Percentiles rank a stretch among this genome's conserved stretches.
Conservation (phyloP, 2,888 invertebrate species). For the Ferdinandea cuprea region DNA sequence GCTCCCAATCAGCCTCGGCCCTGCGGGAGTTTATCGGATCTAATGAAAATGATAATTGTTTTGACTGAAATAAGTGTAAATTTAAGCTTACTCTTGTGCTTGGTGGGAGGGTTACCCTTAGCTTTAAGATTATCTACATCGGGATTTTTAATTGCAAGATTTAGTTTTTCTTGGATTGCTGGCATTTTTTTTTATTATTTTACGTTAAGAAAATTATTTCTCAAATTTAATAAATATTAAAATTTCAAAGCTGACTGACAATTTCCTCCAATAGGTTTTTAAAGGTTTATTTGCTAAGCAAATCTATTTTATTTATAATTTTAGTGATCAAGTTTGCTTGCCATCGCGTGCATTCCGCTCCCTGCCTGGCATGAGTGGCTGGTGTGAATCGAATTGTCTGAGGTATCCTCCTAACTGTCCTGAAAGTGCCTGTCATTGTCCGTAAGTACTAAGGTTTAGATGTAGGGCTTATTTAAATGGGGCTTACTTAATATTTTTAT, state of each 20-base stretch:
- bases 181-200: constrained; percentile 45
- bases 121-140: not conserved
- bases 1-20: constrained; percentile 72
- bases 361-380: constrained; percentile 90
- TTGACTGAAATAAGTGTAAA: not conserved
- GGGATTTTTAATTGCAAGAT: constrained; percentile 2
- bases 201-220: constrained; percentile 5
- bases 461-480: too few species aligned
- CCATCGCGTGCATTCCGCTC: constrained; percentile 86
- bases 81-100: constrained; percentile 12
- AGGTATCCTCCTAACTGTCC: constrained; percentile 95
- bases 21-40: constrained; percentile 13
- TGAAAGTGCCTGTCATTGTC: constrained; percentile 89
- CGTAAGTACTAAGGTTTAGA: constrained; percentile 86
- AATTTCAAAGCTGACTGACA: constrained; percentile 29
- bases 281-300: not conserved
- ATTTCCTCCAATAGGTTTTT: not conserved
- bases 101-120: not conserved
- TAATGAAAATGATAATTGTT: not conserved
- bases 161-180: constrained; percentile 35
- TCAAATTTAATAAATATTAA: constrained; percentile 18
- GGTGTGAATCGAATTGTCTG: constrained; percentile 94
- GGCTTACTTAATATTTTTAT: not conserved
- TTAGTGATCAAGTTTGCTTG: constrained; percentile 91
- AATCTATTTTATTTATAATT: constrained; percentile 32